Conservation (phyloP, 2,888 invertebrate species). For the Zootermopsis nevadensis region DNA sequence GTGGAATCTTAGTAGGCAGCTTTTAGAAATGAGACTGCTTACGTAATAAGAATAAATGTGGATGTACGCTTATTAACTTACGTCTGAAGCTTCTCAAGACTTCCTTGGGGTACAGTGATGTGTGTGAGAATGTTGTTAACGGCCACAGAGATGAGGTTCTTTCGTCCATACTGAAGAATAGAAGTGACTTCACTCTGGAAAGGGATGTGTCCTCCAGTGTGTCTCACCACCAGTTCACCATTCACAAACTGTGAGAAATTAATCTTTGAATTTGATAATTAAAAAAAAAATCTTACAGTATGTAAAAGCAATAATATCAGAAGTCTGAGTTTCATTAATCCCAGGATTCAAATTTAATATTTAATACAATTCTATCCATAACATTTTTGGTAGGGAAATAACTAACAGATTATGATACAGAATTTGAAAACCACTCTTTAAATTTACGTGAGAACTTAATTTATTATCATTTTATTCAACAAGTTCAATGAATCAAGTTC, state of each 20-base stretch:
- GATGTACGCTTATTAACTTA: constrained; percentile 58
- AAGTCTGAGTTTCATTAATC: not conserved
- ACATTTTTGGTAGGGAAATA: too few species aligned
- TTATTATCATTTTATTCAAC: too few species aligned
- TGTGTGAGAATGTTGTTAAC: constrained; percentile 92
- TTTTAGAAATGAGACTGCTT: too few species aligned
- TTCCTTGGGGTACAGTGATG: constrained; percentile 92
- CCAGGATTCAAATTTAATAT: not conserved
- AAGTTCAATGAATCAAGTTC: too few species aligned
- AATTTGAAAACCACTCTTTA: too few species aligned
- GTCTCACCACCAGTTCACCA: constrained; percentile 80
- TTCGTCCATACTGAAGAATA: constrained; percentile 72
- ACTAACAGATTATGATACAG: too few species aligned
- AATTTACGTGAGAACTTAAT: too few species aligned
- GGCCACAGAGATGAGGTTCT: constrained; percentile 88
- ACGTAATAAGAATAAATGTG: too few species aligned
- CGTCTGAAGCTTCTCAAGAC: constrained; percentile 69
- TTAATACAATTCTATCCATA: not conserved
- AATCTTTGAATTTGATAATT: not conserved
- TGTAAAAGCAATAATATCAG: not conserved
- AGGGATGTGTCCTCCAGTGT: constrained; percentile 96
- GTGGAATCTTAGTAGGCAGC: too few species aligned
- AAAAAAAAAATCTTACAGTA: not conserved
- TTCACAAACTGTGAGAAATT: constrained; percentile 86
- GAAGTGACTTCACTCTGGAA: constrained; percentile 88